Conservation (phyloP, 2,797 vertebrate genomes). For the Sardinella longiceps region DNA sequence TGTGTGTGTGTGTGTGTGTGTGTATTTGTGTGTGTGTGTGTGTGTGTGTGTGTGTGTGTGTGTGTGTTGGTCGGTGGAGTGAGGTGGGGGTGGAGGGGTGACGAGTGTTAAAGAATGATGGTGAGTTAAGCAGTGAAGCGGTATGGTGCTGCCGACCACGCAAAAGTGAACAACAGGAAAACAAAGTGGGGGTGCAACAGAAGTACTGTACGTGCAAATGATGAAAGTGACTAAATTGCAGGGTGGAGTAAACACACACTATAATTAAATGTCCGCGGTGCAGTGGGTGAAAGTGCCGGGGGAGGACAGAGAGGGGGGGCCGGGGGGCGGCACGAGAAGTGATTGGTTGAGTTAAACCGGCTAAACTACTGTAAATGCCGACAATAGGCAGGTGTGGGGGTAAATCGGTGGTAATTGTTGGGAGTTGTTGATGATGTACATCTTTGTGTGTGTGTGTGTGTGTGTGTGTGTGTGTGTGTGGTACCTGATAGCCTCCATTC, state of each 20-base stretch:
- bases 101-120: neutral
- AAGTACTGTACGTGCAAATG: conserved; percentile 10
- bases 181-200: neutral
- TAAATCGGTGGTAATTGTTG: neutral
- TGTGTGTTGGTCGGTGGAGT: too few relatives aligned
- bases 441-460: too few relatives aligned
- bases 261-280: neutral
- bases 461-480: too few relatives aligned
- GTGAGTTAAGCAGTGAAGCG: neutral
- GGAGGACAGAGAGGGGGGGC: neutral
- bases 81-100: neutral
- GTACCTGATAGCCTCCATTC: conserved; percentile 85
- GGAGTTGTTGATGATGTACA: neutral
- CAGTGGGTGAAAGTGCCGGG: neutral
- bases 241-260: neutral
- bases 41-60: too few relatives aligned
- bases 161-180: neutral
- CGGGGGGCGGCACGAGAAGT: neutral
- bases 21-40: too few relatives aligned
- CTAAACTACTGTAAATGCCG: neutral
- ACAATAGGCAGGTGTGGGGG: neutral
- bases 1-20: too few relatives aligned
- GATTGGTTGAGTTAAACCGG: neutral
- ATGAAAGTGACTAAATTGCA: conserved; percentile 7
- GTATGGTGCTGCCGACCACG: neutral